Evolutionary conservation across 2,888 invertebrate species (phyloP).

Genomic region (Dromius quadrimaculatus): DNA sequence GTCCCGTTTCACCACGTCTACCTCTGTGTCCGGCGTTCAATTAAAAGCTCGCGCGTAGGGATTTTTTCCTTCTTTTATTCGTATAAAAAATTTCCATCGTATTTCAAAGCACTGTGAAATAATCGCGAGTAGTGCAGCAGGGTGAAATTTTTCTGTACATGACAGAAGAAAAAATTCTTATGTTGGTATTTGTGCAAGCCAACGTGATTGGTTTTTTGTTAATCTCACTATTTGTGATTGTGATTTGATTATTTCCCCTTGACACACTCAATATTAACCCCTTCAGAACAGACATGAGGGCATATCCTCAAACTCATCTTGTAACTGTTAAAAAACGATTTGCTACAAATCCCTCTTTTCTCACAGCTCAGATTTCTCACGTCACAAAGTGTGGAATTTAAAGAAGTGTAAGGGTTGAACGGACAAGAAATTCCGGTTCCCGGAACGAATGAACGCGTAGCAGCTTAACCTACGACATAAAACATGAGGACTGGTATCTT

Average conservation of each 20-base stretch:
- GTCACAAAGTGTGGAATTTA: slow-evolving; percentile 13
- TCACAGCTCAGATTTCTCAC: background rate
- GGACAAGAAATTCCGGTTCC: background rate
- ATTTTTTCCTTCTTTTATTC: slow-evolving; percentile 36
- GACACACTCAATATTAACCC: background rate
- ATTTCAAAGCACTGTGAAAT: slow-evolving; percentile 52
- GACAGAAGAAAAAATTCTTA: slow-evolving; percentile 29
- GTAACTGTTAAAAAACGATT: slow-evolving; percentile 24
- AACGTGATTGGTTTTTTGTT: slow-evolving; percentile 28
- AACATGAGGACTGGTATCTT: slow-evolving; percentile 38
- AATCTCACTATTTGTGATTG: background rate
- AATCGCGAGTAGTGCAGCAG: slow-evolving; percentile 49
- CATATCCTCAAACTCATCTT: slow-evolving; percentile 11
- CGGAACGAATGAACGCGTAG: background rate
- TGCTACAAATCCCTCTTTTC: slow-evolving; percentile 21
- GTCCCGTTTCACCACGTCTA: slow-evolving; percentile 31
- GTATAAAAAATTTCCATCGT: slow-evolving; percentile 48
- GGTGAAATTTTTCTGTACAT: slow-evolving; percentile 45
- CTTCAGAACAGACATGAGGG: background rate
- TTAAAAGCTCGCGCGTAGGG: slow-evolving; percentile 49
- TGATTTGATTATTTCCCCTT: background rate
- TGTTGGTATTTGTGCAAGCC: slow-evolving; percentile 8
- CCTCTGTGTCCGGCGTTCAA: slow-evolving; percentile 48
- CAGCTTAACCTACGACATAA: slow-evolving; percentile 32
- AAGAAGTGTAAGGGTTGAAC: slow-evolving; percentile 40